These are phyloP conservation scores for Ophion costatus DNA, from an alignment of 2,888 invertebrate genomes.

Conservation along the genomic window DNA sequence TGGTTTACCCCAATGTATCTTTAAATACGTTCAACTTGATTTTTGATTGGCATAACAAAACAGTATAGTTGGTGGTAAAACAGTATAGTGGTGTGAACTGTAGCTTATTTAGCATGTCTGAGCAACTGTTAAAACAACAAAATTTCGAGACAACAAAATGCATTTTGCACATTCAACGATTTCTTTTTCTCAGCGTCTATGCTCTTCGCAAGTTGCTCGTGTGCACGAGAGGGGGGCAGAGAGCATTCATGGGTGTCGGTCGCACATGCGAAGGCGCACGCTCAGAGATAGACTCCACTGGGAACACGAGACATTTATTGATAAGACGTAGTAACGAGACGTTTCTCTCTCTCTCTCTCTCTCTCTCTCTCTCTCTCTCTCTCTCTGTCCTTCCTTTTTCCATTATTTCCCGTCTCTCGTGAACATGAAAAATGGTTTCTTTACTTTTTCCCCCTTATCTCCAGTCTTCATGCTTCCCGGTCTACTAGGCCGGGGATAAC, in stretches of 20 bases:
- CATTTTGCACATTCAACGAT: too few relatives aligned
- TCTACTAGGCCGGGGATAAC: neutral
- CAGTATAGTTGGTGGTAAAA: too few relatives aligned
- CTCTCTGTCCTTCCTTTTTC: neutral
- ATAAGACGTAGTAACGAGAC: conserved; percentile 12
- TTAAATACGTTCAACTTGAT: too few relatives aligned
- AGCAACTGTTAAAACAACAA: too few relatives aligned
- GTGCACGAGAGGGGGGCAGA: neutral
- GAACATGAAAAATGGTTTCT: neutral
- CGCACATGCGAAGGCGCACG: conserved; percentile 14
- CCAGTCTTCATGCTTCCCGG: neutral
- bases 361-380: conserved; percentile 1
- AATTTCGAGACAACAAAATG: too few relatives aligned
- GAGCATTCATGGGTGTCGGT: neutral
- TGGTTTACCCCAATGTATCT: too few relatives aligned
- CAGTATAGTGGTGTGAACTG: too few relatives aligned
- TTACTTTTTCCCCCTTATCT: neutral
- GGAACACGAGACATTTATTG: conserved; percentile 34
- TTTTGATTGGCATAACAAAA: too few relatives aligned
- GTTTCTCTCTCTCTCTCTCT: neutral
- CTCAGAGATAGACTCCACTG: neutral
- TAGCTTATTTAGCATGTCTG: too few relatives aligned
- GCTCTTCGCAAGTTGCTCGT: neutral
- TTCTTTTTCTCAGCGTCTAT: too few relatives aligned
- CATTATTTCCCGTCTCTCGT: neutral